These are phyloP conservation scores for Sitobion miscanthi DNA, from an alignment of 1,140 invertebrate genomes.

Conservation along the genomic window DNA sequence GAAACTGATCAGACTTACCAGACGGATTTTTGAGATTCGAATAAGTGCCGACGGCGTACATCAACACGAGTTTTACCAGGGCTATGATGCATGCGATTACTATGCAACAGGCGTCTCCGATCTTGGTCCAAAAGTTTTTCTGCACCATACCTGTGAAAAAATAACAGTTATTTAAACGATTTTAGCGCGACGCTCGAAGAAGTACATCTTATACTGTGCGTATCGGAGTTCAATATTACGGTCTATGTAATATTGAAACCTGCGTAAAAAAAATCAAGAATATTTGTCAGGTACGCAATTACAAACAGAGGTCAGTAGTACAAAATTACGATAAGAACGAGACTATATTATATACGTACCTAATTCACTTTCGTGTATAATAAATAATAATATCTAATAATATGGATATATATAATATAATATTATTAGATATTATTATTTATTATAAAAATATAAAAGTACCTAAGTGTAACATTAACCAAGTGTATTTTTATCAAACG, in stretches of 20 bases:
- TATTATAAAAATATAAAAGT: not conserved
- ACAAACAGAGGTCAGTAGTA: constrained; percentile 11
- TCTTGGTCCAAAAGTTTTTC: constrained; percentile 27
- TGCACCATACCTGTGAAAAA: constrained; percentile 17
- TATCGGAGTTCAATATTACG: not conserved
- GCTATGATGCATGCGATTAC: not conserved
- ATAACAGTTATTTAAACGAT: not conserved
- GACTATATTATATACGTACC: not conserved
- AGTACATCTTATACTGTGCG: too few relatives aligned
- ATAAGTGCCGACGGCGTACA: not conserved
- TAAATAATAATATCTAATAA: too few relatives aligned
- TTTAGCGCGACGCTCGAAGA: not conserved
- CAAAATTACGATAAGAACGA: constrained; percentile 28
- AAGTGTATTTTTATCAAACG: not conserved
- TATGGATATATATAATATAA: not conserved
- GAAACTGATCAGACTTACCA: constrained; percentile 18
- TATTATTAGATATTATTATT: not conserved
- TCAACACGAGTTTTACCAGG: not conserved
- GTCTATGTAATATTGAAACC: not conserved
- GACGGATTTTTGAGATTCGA: not conserved
- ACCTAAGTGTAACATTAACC: not conserved
- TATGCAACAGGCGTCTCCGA: constrained; percentile 6
- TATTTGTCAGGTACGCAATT: not conserved
- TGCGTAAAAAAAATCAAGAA: not conserved
- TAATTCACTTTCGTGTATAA: not conserved